A percentile compares a stretch with the other conserved stretches of the same genome.
Evolutionary conservation across 2,888 invertebrate species (phyloP).

Genomic region (Sphecodes monilicornis): DNA sequence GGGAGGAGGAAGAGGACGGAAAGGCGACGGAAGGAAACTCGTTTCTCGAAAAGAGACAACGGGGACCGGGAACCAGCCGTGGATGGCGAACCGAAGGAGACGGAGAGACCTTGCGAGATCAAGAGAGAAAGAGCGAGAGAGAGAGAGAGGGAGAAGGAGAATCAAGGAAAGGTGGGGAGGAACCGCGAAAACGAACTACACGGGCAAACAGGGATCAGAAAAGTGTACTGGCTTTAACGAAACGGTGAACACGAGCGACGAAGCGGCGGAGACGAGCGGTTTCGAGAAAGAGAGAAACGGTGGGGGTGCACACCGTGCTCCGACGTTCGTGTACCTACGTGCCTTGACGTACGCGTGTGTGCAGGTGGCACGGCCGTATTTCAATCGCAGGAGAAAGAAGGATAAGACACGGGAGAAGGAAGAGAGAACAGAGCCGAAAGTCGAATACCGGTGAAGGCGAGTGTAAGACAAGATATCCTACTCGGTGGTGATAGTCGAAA

Average conservation of each 20-base stretch:
- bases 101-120: constrained; percentile 11
- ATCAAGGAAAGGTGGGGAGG: constrained; percentile 27
- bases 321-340: neutral
- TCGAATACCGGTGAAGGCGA: constrained; percentile 76
- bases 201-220: constrained; percentile 59
- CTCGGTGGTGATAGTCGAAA: constrained; percentile 61
- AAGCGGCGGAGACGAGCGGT: constrained; percentile 56
- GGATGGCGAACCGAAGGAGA: constrained; percentile 19
- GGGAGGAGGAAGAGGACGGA: constrained; percentile 33
- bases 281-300: constrained; percentile 25
- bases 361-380: constrained; percentile 76
- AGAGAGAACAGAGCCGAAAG: constrained; percentile 70
- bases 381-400: constrained; percentile 76
- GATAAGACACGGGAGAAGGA: constrained; percentile 14
- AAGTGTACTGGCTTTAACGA: constrained; percentile 68
- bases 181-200: constrained; percentile 54
- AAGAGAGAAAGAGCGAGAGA: constrained; percentile 29
- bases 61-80: constrained; percentile 43
- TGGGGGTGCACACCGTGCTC: neutral
- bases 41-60: constrained; percentile 62
- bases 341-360: constrained; percentile 68
- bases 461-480: constrained; percentile 69
- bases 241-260: constrained; percentile 63
- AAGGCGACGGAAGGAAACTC: constrained; percentile 63
- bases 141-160: constrained; percentile 40